Evolutionary conservation across 2,113 vertebrate species (phyloP).

Genomic region (Oceanites oceanicus): DNA sequence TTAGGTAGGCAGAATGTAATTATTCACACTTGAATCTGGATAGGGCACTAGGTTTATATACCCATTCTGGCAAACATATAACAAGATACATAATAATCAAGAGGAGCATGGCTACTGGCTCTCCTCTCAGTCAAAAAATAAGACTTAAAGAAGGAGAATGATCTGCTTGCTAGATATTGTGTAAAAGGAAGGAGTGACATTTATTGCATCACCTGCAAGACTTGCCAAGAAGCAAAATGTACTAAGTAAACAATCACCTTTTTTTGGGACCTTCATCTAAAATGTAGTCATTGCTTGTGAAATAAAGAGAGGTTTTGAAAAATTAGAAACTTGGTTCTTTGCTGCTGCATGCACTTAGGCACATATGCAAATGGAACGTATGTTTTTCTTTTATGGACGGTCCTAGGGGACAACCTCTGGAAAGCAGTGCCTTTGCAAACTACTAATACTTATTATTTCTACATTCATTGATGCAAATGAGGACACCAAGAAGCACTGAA

Average conservation of each 20-base stretch:
- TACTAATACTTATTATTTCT: background rate
- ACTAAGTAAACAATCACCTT: background rate
- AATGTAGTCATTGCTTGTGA: background rate
- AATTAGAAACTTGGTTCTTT: background rate
- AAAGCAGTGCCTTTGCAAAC: background rate
- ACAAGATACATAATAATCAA: background rate
- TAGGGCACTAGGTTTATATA: background rate
- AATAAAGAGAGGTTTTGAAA: background rate
- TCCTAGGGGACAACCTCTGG: background rate
- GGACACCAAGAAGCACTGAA: background rate
- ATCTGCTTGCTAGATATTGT: background rate
- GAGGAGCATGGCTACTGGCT: background rate
- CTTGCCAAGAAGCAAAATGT: background rate
- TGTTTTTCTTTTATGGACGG: background rate
- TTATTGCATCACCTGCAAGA: background rate
- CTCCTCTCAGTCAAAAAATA: background rate
- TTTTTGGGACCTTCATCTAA: background rate
- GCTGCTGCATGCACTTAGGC: background rate
- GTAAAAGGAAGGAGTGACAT: background rate
- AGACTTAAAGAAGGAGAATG: background rate
- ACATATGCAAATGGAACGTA: background rate
- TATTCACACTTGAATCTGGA: slow-evolving; percentile 17
- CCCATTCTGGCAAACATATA: background rate
- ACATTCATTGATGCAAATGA: background rate
- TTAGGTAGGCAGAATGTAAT: slow-evolving; percentile 33